Evolutionary conservation across 2,113 vertebrate species (phyloP), one percentile per base, ranked within the genome.

Genomic region (Trematocara nigrifrons): DNA sequence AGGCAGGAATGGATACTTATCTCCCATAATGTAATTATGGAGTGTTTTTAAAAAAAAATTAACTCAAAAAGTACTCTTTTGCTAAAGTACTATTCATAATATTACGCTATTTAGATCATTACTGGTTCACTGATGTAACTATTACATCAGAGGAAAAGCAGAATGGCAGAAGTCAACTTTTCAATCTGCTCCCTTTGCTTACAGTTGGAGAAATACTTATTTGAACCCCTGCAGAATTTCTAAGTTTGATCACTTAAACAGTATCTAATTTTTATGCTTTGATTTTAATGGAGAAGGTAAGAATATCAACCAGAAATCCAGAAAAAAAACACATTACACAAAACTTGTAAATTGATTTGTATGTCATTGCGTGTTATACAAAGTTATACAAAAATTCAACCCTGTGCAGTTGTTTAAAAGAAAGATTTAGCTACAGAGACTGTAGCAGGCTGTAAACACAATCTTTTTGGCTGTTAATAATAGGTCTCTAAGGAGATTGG

Each of bases 331-430:
- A 57, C 33, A 38, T 66, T 66, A 40, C 61, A 40, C 35, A 66
- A 40, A 66, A 66, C 33, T 13, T 66, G 2, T 40, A 40, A 40
- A 40, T 20, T 66, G 61, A 40, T 40, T 66, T 13, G 61, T 40
- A 11, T 66, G 10, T 40, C 61, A 40, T 40, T 66, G 35, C 3
- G 0, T 13, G 6, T 0, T 64, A 64, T 64, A 38, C 16, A 45
- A 9, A 6, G 20, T 26, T 71, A 6, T 15, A 45, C 20, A 71
- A 71, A 45, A 45, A 26, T 26, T 71, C 4, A 69, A 12, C 38
- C 38, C 35, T 9, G 33, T 66, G 61, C 18, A 38, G 35, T 22
- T 69, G n/a, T 69, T 42, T 42, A 40, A 42, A 69, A 40, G n/a
- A 42, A 69, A 66, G 4, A 45, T 71, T 45, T 71, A 6, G 5